Conservation (phyloP, 1,140 invertebrate genomes). For the Nephila pilipes region DNA sequence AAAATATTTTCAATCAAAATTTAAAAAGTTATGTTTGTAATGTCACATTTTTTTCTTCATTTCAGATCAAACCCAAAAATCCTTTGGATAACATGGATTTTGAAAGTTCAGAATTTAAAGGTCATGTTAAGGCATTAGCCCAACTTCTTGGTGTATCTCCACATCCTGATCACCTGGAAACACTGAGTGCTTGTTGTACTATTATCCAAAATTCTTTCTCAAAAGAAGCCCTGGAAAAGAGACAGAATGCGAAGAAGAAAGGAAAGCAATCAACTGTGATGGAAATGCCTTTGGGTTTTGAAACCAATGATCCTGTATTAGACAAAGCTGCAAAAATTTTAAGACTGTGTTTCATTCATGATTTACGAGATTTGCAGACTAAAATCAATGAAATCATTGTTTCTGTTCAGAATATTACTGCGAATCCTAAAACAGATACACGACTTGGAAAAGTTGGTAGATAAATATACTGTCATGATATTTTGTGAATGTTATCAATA, state of each 20-base stretch:
- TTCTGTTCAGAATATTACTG: constrained; percentile 93
- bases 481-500: too few species aligned
- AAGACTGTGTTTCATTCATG: constrained; percentile 93
- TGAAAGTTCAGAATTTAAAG: constrained; percentile 90
- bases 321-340: constrained; percentile 91
- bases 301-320: constrained; percentile 86
- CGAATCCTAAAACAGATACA: constrained; percentile 98
- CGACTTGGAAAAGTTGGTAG: constrained; percentile 94
- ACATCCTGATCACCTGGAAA: constrained; percentile 91
- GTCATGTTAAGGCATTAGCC: constrained; percentile 89
- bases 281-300: constrained; percentile 86
- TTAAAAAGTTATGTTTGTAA: too few species aligned
- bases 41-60: not conserved
- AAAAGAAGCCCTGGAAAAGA: constrained; percentile 56
- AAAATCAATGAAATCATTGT: constrained; percentile 97
- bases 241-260: constrained; percentile 62
- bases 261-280: constrained; percentile 86
- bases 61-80: constrained; percentile 82
- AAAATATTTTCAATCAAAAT: too few species aligned
- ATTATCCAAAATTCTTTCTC: constrained; percentile 67
- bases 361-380: constrained; percentile 94
- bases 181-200: constrained; percentile 83
- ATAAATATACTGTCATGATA: constrained; percentile 74
- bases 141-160: constrained; percentile 89
- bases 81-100: constrained; percentile 92